A percentile compares a stretch with the other conserved stretches of the same genome.
These are phyloP conservation scores for Cabera pusaria DNA, from an alignment of 2,888 invertebrate genomes.

Conservation along the genomic window DNA sequence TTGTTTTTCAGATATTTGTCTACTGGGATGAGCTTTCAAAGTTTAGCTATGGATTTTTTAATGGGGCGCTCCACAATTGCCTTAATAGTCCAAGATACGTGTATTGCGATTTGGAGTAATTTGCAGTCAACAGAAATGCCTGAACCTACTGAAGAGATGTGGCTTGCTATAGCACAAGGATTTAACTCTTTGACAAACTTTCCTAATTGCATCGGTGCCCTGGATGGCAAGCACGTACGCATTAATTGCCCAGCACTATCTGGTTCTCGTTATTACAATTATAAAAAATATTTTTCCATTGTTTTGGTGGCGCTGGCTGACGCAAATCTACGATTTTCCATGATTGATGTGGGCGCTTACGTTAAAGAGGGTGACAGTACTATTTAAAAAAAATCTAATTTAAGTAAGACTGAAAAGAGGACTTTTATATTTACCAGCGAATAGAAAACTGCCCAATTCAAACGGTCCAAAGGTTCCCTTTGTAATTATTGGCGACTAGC, in stretches of 20 bases:
- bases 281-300: constrained; percentile 19
- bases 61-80: constrained; percentile 3
- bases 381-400: constrained; percentile 24
- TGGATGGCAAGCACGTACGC: constrained; percentile 5
- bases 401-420: constrained; percentile 22
- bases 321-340: constrained; percentile 20
- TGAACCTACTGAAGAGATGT: constrained; percentile 31
- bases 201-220: too few relatives aligned
- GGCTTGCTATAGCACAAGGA: constrained; percentile 30
- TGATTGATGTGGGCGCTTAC: constrained; percentile 25
- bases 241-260: constrained; percentile 5
- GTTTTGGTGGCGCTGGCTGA: constrained; percentile 26
- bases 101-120: constrained; percentile 22
- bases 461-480: constrained; percentile 17
- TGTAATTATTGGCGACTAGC: too few relatives aligned
- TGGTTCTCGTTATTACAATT: constrained; percentile 4
- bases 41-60: constrained; percentile 5
- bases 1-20: constrained; percentile 20
- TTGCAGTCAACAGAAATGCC: constrained; percentile 23
- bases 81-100: constrained; percentile 7
- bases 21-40: constrained; percentile 11
- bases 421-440: constrained; percentile 20
- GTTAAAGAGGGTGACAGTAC: constrained; percentile 19
- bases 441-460: constrained; percentile 17
- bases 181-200: constrained; percentile 2